phyloP scores from a whole-genome alignment of 2,888 invertebrate genomes.

The Pelosia muscerda region DNA sequence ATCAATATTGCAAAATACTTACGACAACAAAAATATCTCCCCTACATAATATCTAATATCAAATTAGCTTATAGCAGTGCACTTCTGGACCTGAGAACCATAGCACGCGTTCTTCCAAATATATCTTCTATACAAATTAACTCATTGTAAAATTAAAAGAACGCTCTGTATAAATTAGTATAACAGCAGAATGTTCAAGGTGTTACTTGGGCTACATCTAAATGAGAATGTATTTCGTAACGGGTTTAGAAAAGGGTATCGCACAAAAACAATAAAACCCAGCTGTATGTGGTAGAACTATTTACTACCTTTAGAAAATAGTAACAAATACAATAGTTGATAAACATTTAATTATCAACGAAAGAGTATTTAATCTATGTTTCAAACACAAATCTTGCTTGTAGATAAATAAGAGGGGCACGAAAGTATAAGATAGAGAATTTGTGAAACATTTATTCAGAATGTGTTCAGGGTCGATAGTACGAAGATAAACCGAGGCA shows the following conservation, averaged over 20 bases:
- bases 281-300: too few relatives aligned
- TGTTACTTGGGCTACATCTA: too few relatives aligned
- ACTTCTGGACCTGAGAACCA: too few relatives aligned
- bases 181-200: too few relatives aligned
- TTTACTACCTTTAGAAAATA: too few relatives aligned
- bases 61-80: neutral
- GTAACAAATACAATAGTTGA: neutral
- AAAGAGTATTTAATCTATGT: conserved; percentile 23
- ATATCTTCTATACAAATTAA: too few relatives aligned
- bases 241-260: too few relatives aligned
- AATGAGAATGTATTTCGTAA: too few relatives aligned
- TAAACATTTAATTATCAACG: neutral
- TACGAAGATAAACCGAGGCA: conserved; percentile 69
- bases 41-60: neutral
- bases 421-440: conserved; percentile 44
- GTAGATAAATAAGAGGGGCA: conserved; percentile 49
- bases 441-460: conserved; percentile 55
- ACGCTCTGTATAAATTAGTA: too few relatives aligned
- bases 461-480: conserved; percentile 62
- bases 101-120: too few relatives aligned
- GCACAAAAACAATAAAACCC: too few relatives aligned
- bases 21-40: conserved; percentile 5
- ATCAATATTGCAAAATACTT: conserved; percentile 15
- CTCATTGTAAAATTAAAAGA: too few relatives aligned
- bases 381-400: conserved; percentile 35